Evolutionary conservation across 2,113 vertebrate species (phyloP).

Genomic region (Himantopus leucocephalus): DNA sequence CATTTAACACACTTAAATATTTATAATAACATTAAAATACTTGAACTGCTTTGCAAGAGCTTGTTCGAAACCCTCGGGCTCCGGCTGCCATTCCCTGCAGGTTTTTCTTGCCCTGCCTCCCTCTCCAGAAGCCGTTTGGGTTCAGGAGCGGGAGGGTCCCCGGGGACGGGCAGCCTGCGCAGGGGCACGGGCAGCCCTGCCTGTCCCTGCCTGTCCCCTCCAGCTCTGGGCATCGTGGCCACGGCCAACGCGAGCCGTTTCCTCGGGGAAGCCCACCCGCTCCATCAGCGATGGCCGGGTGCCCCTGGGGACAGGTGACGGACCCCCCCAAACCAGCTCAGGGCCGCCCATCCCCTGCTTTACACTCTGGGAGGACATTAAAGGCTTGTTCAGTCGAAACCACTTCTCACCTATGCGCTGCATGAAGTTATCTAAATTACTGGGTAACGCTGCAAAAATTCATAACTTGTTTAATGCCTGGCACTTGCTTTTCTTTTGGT

Average conservation of each 20-base stretch:
- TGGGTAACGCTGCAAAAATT: not conserved
- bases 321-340: not conserved
- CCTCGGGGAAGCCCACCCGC: accelerated
- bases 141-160: not conserved
- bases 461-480: not conserved
- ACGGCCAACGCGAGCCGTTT: accelerated
- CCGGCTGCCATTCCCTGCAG: accelerated
- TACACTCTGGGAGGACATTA: accelerated
- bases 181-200: not conserved
- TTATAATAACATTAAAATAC: not conserved
- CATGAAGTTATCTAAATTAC: not conserved
- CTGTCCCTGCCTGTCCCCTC: not conserved
- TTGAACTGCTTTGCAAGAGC: not conserved
- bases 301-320: accelerated
- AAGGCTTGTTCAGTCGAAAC: not conserved
- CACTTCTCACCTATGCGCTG: not conserved
- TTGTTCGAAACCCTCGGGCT: not conserved
- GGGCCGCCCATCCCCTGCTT: accelerated
- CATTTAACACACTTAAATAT: not conserved
- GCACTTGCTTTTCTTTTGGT: not conserved
- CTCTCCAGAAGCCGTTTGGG: not conserved
- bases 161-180: not conserved
- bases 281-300: accelerated
- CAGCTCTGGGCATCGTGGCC: accelerated
- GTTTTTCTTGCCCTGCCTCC: accelerated